phyloP scores from a whole-genome alignment of 2,888 invertebrate species.

The Caenorhabditis wallacei region DNA sequence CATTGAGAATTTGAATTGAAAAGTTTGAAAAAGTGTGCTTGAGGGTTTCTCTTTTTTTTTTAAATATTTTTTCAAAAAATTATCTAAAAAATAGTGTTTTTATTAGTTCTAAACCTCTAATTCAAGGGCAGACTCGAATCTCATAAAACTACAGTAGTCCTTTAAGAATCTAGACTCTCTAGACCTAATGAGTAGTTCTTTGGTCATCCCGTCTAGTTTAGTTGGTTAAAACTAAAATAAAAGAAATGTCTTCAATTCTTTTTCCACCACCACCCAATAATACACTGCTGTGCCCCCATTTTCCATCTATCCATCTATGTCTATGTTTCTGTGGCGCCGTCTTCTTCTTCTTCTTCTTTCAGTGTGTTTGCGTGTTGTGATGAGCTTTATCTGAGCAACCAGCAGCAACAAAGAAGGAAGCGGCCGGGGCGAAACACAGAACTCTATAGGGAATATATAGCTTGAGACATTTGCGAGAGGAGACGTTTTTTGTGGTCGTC shows the following conservation, averaged over 20 bases:
- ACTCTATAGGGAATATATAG: constrained; percentile 52
- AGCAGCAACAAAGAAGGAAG: background rate
- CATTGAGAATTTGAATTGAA: background rate
- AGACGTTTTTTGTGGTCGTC: constrained; percentile 36
- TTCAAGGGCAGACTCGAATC: too few species aligned
- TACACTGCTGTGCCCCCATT: constrained; percentile 61
- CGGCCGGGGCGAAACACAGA: too few species aligned
- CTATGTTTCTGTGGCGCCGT: background rate
- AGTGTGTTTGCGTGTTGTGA: constrained; percentile 46
- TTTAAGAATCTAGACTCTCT: constrained; percentile 3
- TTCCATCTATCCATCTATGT: background rate
- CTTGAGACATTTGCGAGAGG: constrained; percentile 27
- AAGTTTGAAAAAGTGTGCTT: constrained; percentile 18
- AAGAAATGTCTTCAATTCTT: constrained; percentile 8
- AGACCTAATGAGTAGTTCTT: background rate
- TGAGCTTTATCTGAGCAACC: constrained; percentile 31
- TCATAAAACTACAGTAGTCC: background rate
- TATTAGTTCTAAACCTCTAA: too few species aligned
- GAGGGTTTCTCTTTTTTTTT: constrained; percentile 38
- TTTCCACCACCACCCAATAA: constrained; percentile 23
- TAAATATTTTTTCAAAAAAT: background rate
- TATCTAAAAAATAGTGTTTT: too few species aligned
- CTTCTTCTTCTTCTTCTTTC: constrained; percentile 20
- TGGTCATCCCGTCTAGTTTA: background rate
- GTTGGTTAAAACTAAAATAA: constrained; percentile 41